Percentiles rank a stretch among this genome's conserved stretches.
phyloP scores from a whole-genome alignment of 2,113 vertebrate genomes.

The Sylvilagus bachmani region DNA sequence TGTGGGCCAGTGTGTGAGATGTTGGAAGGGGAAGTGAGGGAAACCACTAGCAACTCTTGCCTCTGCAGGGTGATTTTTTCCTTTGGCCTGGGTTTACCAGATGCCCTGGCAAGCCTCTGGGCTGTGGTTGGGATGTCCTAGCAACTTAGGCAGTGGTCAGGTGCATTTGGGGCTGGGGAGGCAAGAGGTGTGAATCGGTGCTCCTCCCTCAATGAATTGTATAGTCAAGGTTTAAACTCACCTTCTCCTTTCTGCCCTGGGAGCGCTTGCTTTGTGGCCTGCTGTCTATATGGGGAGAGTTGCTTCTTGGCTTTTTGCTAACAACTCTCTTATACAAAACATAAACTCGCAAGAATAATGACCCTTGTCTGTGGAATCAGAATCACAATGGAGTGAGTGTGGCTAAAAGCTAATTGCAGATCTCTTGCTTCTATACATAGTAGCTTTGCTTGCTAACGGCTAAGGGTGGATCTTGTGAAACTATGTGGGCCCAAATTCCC shows the following conservation, averaged over 20 bases:
- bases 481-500: too few relatives aligned
- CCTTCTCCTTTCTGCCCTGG: slow-evolving; percentile 13
- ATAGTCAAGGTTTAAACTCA: background rate
- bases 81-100: background rate
- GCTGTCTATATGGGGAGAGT: slow-evolving; percentile 34
- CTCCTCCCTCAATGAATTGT: background rate
- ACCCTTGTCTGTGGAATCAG: background rate
- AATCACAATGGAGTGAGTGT: too few relatives aligned
- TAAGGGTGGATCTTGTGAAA: too few relatives aligned
- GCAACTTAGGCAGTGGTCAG: background rate
- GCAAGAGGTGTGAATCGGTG: background rate
- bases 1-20: background rate
- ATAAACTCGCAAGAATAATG: background rate
- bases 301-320: slow-evolving; percentile 36
- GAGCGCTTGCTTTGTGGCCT: slow-evolving; percentile 42
- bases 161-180: background rate
- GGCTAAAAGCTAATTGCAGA: too few relatives aligned
- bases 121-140: background rate
- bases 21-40: background rate
- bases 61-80: background rate
- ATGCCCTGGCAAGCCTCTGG: background rate
- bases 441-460: too few relatives aligned
- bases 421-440: too few relatives aligned
- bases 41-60: background rate
- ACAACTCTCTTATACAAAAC: background rate